A percentile compares a stretch with the other conserved stretches of the same genome.
Conservation (phyloP, 2,888 invertebrate genomes). For the Diogma glabrata region DNA sequence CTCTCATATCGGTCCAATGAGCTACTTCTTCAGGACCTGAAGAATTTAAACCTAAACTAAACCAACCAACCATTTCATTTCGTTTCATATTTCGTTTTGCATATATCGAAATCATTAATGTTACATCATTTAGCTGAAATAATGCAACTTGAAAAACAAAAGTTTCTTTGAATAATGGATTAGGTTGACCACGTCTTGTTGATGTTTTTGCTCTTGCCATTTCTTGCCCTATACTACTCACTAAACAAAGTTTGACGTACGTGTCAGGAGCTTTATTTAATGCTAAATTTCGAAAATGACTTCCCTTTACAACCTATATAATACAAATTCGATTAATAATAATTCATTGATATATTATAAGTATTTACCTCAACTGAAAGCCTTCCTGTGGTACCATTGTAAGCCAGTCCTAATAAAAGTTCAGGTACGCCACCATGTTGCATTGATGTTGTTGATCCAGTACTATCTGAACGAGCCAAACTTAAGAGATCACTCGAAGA, state of each 20-base stretch:
- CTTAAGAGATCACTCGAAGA: conserved; percentile 56
- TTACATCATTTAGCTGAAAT: conserved; percentile 90
- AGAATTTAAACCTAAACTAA: conserved; percentile 82
- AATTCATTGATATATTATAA: not conserved
- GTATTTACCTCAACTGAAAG: conserved; percentile 70
- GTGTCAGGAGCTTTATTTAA: conserved; percentile 80
- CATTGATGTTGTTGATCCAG: conserved; percentile 87
- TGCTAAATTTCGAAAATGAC: conserved; percentile 60
- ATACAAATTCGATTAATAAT: conserved; percentile 14
- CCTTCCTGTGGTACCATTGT: conserved; percentile 87
- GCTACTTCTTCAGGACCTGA: conserved; percentile 84
- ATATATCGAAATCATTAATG: conserved; percentile 88
- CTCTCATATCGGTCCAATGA: conserved; percentile 90
- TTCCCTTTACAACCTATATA: conserved; percentile 43
- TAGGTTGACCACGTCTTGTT: conserved; percentile 82
- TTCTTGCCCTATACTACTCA: conserved; percentile 87
- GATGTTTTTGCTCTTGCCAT: conserved; percentile 89
- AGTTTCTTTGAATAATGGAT: conserved; percentile 90
- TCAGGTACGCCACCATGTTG: conserved; percentile 85
- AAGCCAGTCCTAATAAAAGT: conserved; percentile 76
- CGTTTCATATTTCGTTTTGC: conserved; percentile 85
- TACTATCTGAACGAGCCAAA: conserved; percentile 83
- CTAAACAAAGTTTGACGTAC: conserved; percentile 83
- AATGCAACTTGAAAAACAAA: conserved; percentile 94
- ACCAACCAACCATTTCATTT: conserved; percentile 96